Percentiles rank a stretch among this genome's conserved stretches.
These are phyloP conservation scores for Neosilurus mollespiculum DNA, from an alignment of 2,797 vertebrate species.

Conservation along the genomic window DNA sequence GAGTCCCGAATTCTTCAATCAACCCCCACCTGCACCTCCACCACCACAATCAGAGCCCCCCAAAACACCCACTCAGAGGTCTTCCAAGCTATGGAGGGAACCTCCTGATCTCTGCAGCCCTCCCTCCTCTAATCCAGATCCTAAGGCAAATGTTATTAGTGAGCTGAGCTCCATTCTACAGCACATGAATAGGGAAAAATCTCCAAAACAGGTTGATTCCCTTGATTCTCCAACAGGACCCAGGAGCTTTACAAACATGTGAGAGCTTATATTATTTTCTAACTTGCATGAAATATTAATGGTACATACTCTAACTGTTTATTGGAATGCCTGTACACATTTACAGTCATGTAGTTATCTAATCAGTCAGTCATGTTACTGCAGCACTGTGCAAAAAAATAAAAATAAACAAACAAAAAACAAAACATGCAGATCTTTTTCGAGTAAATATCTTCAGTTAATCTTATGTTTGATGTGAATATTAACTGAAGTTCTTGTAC, in stretches of 20 bases:
- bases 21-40: constrained; percentile 80
- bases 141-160: constrained; percentile 92
- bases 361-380: too few species aligned
- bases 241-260: constrained; percentile 88
- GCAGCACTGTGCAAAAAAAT: too few species aligned
- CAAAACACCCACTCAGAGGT: constrained; percentile 84
- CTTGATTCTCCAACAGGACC: constrained; percentile 82
- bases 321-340: too few species aligned
- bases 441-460: too few species aligned
- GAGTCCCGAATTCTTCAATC: constrained; percentile 81
- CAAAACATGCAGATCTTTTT: too few species aligned
- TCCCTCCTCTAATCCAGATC: constrained; percentile 80
- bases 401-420: too few species aligned
- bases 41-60: constrained; percentile 78
- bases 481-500: too few species aligned
- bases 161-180: constrained; percentile 97
- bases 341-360: too few species aligned
- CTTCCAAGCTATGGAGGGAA: constrained; percentile 94
- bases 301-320: too few species aligned
- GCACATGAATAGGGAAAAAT: constrained; percentile 92
- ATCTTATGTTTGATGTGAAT: too few species aligned
- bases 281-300: too few species aligned
- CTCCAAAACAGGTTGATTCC: constrained; percentile 83
- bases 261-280: constrained; percentile 47
- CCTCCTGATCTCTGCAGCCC: constrained; percentile 84